phyloP scores from a whole-genome alignment of 2,888 invertebrate genomes.

The Amphipoea lucens region DNA sequence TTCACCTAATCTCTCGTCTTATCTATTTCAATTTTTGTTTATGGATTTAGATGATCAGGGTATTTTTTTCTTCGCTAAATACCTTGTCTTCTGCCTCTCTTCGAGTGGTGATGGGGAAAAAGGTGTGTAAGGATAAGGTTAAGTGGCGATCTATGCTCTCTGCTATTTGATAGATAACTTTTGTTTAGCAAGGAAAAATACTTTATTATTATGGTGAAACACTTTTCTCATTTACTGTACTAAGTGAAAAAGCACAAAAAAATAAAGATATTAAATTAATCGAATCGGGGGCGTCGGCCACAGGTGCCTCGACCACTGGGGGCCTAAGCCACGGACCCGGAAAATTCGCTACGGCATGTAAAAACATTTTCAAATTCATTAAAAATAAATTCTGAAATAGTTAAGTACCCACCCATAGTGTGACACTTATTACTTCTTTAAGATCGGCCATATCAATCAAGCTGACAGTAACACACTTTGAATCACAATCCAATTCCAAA shows the following conservation, averaged over 20 bases:
- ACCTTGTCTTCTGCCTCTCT: too few relatives aligned
- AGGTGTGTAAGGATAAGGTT: too few relatives aligned
- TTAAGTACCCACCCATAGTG: background rate
- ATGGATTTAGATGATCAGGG: background rate
- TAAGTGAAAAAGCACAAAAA: too few relatives aligned
- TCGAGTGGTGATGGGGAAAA: background rate
- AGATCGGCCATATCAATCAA: background rate
- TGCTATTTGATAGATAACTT: too few relatives aligned
- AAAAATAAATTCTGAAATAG: background rate
- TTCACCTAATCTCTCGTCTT: background rate
- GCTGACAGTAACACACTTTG: background rate
- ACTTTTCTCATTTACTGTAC: too few relatives aligned
- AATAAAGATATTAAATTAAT: too few relatives aligned
- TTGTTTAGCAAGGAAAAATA: too few relatives aligned
- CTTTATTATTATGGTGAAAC: too few relatives aligned
- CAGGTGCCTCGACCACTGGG: too few relatives aligned
- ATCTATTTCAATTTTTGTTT: conserved; percentile 4
- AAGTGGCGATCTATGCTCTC: too few relatives aligned
- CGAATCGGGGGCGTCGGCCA: too few relatives aligned
- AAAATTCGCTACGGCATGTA: background rate
- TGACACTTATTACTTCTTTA: background rate
- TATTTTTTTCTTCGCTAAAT: background rate
- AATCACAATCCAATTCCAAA: background rate
- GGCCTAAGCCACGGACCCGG: too few relatives aligned
- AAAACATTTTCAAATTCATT: background rate